Conservation (phyloP, 1,140 invertebrate species). For the Sycophila sp. region DNA sequence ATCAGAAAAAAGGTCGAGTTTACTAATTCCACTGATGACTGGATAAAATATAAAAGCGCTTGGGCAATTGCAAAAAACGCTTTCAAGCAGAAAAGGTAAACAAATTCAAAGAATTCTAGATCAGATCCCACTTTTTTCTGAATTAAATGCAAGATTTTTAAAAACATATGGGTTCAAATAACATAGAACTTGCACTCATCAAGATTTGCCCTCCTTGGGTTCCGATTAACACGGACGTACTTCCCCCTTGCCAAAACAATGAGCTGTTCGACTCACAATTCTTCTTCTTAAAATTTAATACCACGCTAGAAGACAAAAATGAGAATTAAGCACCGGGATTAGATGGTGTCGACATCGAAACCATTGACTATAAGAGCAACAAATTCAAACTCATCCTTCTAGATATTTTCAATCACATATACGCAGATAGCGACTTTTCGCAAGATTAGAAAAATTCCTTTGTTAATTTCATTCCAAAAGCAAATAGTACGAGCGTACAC, state of each 20-base stretch:
- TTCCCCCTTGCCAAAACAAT: neutral
- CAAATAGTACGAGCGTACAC: too few species aligned
- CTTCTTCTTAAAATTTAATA: neutral
- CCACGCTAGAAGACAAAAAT: neutral
- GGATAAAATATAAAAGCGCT: conserved; percentile 34
- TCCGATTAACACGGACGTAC: neutral
- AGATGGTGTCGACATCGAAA: neutral
- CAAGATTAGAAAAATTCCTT: neutral
- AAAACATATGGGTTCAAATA: conserved; percentile 26
- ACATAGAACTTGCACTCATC: neutral
- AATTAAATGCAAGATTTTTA: conserved; percentile 26
- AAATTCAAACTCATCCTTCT: neutral
- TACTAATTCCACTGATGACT: neutral
- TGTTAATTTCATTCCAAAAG: neutral
- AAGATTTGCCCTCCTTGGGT: neutral
- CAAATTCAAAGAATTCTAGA: conserved; percentile 1
- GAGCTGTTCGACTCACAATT: neutral
- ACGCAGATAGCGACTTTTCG: neutral
- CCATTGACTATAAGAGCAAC: neutral
- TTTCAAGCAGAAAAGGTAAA: conserved; percentile 32
- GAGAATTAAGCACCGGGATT: neutral
- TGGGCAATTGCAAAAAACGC: conserved; percentile 27
- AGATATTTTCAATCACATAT: conserved; percentile 1
- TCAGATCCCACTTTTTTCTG: conserved; percentile 12
- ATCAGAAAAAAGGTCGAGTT: neutral